These are phyloP conservation scores for Venturia canescens DNA, from an alignment of 1,140 invertebrate species.

Conservation along the genomic window DNA sequence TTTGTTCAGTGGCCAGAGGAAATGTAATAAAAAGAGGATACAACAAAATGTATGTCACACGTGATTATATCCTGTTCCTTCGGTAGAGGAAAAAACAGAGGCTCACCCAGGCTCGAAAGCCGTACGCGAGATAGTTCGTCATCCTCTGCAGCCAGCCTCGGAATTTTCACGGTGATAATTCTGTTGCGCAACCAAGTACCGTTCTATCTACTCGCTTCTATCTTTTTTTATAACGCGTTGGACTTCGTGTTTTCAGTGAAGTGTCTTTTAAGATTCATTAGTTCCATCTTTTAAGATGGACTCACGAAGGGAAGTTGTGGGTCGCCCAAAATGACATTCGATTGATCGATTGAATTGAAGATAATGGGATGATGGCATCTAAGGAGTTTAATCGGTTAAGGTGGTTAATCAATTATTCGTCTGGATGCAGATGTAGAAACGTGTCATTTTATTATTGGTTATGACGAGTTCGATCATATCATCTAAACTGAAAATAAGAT, in stretches of 20 bases:
- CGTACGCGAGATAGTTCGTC: slow-evolving; percentile 11
- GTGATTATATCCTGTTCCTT: neutral
- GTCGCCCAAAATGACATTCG: no score
- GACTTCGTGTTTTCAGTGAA: slow-evolving; percentile 27
- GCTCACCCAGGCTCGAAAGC: slow-evolving; percentile 21
- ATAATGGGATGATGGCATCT: no score
- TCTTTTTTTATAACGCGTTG: neutral
- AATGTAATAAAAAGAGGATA: neutral
- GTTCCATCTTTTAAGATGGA: no score
- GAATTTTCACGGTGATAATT: slow-evolving; percentile 45
- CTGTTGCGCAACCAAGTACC: slow-evolving; percentile 43
- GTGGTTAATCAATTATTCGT: no score
- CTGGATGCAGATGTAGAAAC: no score
- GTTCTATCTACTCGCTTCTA: slow-evolving; percentile 24
- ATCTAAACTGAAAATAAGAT: no score
- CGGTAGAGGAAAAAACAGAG: neutral
- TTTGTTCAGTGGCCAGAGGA: neutral
- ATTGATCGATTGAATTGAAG: no score
- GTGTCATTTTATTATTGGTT: no score
- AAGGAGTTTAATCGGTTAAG: no score
- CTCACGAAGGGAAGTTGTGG: neutral
- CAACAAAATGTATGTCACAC: neutral
- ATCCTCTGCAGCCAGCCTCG: slow-evolving; percentile 10
- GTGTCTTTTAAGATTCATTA: no score
- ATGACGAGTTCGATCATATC: no score